Evolutionary conservation across 2,797 vertebrate genomes (phyloP), one percentile per base, ranked within the genome.

Genomic region (Fistularia commersonii): DNA sequence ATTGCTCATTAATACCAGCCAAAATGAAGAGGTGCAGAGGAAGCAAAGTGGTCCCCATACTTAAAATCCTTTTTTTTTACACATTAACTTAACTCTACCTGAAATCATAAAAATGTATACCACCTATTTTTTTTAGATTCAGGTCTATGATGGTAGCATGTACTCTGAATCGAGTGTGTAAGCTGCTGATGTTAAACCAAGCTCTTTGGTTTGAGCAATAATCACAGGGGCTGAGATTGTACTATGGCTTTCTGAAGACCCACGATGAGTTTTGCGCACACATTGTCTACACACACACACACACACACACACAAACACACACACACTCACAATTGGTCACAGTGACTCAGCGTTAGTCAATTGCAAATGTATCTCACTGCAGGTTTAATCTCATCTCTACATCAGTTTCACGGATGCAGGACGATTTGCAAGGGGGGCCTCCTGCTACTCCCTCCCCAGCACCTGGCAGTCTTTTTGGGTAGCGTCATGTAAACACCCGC

Each of bases 311-410:
- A 46, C 48, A 42, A 32, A 61, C 50, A 55, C 53, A 51, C 46
- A 52, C 54, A 77, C 81, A 74, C 77, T 69, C 77, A 57, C 70
- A 64, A 88, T 89, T 88, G 32, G 87, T 87, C 87, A 89, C 83
- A 80, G 79, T 52, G 59, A 80, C 82, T 82, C 80, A 80, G 75
- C 59, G 56, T 60, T 84, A 83, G 88, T 85, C 84, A 86, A 85
- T 80, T 86, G 84, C 80, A 86, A 89, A 87, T 84, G 74, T 84
- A 83, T 90, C 88, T 87, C 83, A 75, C 47, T 57, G 63, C 69
- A 47, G 72, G 64, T 85, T 88, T 93, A 93, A 93, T 93, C 92
- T 91, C 88, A 90, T 93, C 91, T 92, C 76, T 67, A 82, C 83
- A 86, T 82, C 82, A 86, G 82, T 87, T 88, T 89, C 86, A 88